phyloP scores from a whole-genome alignment of 1,140 invertebrate species.

The Bombus cullumanus region DNA sequence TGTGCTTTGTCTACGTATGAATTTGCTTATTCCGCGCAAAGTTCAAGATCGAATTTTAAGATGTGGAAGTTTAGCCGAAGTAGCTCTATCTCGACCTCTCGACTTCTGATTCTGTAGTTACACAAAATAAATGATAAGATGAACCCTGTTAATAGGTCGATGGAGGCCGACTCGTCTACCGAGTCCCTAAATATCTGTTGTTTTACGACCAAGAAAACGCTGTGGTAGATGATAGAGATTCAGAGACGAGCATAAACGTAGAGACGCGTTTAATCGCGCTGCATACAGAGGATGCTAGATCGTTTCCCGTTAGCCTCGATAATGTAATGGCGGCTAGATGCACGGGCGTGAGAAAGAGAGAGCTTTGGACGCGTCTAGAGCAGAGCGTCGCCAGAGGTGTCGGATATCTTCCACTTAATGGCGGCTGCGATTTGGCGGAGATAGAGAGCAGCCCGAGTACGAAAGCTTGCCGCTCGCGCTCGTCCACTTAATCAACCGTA shows the following conservation, averaged over 20 bases:
- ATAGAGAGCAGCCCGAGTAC: neutral
- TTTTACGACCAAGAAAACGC: no score
- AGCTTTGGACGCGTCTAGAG: neutral
- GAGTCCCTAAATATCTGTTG: conserved; percentile 1
- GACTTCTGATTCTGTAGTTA: no score
- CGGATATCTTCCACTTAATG: conserved; percentile 31
- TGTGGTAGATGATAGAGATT: no score
- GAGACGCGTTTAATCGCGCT: neutral
- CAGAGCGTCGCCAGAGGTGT: conserved; percentile 6
- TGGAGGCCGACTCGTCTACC: neutral
- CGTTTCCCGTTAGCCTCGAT: conserved; percentile 2
- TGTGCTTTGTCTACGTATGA: no score
- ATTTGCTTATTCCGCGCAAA: no score
- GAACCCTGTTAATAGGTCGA: no score
- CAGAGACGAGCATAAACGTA: neutral
- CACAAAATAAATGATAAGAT: rapidly evolving
- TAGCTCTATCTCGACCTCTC: no score
- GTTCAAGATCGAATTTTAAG: no score
- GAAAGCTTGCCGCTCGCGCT: neutral
- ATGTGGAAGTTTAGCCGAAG: rapidly evolving
- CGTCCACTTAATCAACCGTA: conserved; percentile 50
- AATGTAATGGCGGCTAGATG: neutral
- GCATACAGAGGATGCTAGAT: neutral
- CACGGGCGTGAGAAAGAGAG: neutral
- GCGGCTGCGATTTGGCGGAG: conserved; percentile 30